Percentiles rank a stretch among this genome's conserved stretches.
Evolutionary conservation across 2,113 vertebrate species (phyloP).

Genomic region (Gambusia affinis): DNA sequence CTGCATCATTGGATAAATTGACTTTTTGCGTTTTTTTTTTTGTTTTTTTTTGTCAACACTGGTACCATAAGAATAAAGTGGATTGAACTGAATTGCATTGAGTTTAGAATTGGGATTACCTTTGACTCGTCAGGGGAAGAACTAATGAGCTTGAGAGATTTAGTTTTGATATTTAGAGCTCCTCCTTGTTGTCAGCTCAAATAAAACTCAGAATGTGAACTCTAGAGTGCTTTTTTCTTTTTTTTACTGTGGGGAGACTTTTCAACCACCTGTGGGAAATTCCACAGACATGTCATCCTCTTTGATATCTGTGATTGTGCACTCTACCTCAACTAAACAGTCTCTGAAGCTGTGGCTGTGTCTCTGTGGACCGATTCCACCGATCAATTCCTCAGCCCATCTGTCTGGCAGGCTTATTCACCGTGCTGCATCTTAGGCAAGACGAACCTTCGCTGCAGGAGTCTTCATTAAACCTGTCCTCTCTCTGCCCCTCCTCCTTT

Average conservation of each 20-base stretch:
- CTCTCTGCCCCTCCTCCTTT: slow-evolving; percentile 34
- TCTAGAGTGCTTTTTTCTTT: slow-evolving; percentile 9
- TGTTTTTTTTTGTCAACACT: too few relatives aligned
- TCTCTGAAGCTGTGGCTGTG: slow-evolving; percentile 39
- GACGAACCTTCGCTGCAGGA: slow-evolving; percentile 55
- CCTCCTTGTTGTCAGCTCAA: slow-evolving; percentile 24
- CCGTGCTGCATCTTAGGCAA: slow-evolving; percentile 44
- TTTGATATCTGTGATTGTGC: slow-evolving; percentile 63
- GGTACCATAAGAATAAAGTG: too few relatives aligned
- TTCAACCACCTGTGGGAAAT: slow-evolving; percentile 32
- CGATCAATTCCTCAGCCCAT: slow-evolving; percentile 70
- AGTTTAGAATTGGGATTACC: slow-evolving; percentile 4
- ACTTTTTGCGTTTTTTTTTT: too few relatives aligned
- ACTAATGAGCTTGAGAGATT: neutral
- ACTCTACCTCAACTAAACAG: slow-evolving; percentile 51
- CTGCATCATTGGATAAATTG: too few relatives aligned
- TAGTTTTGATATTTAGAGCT: neutral
- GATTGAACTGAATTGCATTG: neutral
- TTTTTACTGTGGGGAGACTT: slow-evolving; percentile 11
- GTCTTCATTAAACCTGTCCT: slow-evolving; percentile 72
- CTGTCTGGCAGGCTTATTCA: slow-evolving; percentile 65
- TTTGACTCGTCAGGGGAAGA: neutral
- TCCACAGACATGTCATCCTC: slow-evolving; percentile 56
- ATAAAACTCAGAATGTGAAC: slow-evolving; percentile 21
- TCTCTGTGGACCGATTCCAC: slow-evolving; percentile 54